A percentile compares a stretch with the other conserved stretches of the same genome.
Evolutionary conservation across 2,113 vertebrate genomes (phyloP).

Genomic region (Synchiropus splendidus): DNA sequence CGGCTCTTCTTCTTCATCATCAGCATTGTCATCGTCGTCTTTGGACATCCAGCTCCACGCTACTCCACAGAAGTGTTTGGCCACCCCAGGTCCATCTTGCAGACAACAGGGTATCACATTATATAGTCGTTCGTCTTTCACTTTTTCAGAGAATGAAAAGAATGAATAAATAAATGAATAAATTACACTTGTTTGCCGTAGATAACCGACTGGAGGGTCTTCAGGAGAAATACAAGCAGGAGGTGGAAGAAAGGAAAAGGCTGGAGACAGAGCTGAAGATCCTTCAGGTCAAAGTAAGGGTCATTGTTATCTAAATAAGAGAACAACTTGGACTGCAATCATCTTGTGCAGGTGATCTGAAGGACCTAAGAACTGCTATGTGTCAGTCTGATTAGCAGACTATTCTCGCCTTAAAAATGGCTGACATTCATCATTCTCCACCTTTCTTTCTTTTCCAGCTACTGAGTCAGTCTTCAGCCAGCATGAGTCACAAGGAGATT

Average conservation of each 20-base stretch:
- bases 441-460: constrained; percentile 22
- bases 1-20: constrained; percentile 27
- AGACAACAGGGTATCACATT: constrained; percentile 65
- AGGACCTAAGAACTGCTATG: too few species aligned
- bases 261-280: constrained; percentile 76
- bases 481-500: constrained; percentile 73
- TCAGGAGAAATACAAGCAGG: constrained; percentile 80
- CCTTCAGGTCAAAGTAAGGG: constrained; percentile 73
- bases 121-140: neutral
- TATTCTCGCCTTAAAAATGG: too few species aligned
- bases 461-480: constrained; percentile 64
- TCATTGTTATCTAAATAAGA: too few species aligned
- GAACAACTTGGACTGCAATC: neutral
- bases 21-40: too few species aligned
- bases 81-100: constrained; percentile 53
- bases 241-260: constrained; percentile 78
- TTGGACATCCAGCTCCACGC: constrained; percentile 60
- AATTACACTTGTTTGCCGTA: constrained; percentile 28
- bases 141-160: too few species aligned
- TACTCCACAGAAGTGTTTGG: constrained; percentile 72
- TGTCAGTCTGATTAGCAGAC: too few species aligned
- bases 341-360: too few species aligned
- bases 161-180: too few species aligned
- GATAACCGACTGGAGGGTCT: constrained; percentile 75
- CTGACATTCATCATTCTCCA: constrained; percentile 4